Percentiles rank a stretch among this genome's conserved stretches.
Evolutionary conservation across 2,888 invertebrate genomes (phyloP).

Genomic region (Acrocyrtus sp.): DNA sequence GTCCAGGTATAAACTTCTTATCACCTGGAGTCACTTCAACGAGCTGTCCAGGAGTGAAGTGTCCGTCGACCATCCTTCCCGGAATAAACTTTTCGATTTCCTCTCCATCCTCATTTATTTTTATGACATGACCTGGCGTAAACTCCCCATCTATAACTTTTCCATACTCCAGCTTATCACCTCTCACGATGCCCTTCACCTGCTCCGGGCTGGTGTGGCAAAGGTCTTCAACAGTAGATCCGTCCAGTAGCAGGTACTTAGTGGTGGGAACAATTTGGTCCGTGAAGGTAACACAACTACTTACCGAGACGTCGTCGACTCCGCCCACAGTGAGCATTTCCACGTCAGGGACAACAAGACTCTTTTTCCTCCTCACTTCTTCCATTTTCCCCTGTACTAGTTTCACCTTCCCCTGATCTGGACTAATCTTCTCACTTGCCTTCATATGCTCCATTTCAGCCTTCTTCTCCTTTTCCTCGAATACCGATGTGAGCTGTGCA

Average conservation of each 20-base stretch:
- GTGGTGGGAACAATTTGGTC: slow-evolving; percentile 4
- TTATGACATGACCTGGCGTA: slow-evolving; percentile 81
- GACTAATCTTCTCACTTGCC: slow-evolving; percentile 63
- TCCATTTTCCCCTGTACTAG: slow-evolving; percentile 56
- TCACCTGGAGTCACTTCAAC: slow-evolving; percentile 79
- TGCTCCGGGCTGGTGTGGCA: slow-evolving; percentile 28
- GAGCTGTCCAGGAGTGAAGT: slow-evolving; percentile 81
- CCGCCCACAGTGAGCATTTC: background rate
- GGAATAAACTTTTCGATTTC: slow-evolving; percentile 72
- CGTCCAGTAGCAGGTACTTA: slow-evolving; percentile 11
- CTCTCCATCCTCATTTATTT: slow-evolving; percentile 67
- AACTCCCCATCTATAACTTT: slow-evolving; percentile 66
- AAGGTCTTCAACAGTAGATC: background rate
- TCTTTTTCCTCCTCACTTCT: slow-evolving; percentile 11
- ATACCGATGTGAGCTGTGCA: slow-evolving; percentile 70
- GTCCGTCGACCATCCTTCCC: slow-evolving; percentile 71
- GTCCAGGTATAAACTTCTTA: slow-evolving; percentile 82
- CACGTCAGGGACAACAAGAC: background rate
- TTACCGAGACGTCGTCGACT: background rate
- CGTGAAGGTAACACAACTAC: background rate
- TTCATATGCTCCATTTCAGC: slow-evolving; percentile 75
- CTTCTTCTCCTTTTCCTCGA: slow-evolving; percentile 79
- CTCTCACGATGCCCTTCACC: slow-evolving; percentile 67
- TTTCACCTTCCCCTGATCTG: slow-evolving; percentile 67
- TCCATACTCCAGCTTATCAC: slow-evolving; percentile 41